Evolutionary conservation across 2,797 vertebrate species (phyloP).

Genomic region (Platalea minor): DNA sequence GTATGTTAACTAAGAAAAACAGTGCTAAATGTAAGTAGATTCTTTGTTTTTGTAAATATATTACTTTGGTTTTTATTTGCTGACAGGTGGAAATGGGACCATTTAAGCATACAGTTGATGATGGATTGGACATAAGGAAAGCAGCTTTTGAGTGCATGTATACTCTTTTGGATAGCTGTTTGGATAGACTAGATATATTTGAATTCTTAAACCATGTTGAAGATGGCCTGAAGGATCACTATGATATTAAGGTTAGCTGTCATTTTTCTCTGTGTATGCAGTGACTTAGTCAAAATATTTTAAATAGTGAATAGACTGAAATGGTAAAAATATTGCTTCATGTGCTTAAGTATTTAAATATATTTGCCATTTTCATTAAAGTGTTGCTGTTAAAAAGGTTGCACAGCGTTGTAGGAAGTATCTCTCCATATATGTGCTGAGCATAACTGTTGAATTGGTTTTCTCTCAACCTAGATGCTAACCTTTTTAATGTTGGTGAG

Average conservation of each 20-base stretch:
- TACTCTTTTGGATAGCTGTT: conserved; percentile 89
- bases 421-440: background rate
- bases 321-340: background rate
- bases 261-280: background rate
- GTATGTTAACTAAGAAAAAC: conserved; percentile 56
- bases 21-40: background rate
- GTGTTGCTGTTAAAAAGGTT: conserved; percentile 4
- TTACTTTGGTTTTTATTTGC: background rate
- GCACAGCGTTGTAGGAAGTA: background rate
- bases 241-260: conserved; percentile 89
- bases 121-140: conserved; percentile 89
- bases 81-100: conserved; percentile 91
- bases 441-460: background rate
- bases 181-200: conserved; percentile 91
- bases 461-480: conserved; percentile 79
- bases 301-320: background rate
- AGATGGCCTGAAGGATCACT: conserved; percentile 92
- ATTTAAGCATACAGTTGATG: conserved; percentile 91
- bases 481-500: conserved; percentile 91
- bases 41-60: background rate
- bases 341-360: background rate
- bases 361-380: background rate
- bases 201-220: conserved; percentile 92
- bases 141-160: conserved; percentile 94
- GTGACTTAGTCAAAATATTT: background rate